These are phyloP conservation scores for Tholera decimalis DNA, from an alignment of 2,888 invertebrate genomes.

Conservation along the genomic window DNA sequence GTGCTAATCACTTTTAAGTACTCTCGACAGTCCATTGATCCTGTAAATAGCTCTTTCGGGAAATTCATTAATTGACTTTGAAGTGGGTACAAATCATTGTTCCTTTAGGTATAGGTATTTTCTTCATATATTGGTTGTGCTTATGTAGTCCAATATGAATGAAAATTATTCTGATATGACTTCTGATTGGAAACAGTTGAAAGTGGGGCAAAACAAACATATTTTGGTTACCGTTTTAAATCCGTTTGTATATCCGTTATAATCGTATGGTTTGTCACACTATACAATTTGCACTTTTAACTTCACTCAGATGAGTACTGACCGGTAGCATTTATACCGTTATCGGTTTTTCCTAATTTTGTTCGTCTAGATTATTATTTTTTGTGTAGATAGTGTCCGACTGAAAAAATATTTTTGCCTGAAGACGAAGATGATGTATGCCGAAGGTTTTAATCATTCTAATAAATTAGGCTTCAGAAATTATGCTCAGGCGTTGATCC, in stretches of 20 bases:
- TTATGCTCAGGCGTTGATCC: too few relatives aligned
- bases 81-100: constrained; percentile 32
- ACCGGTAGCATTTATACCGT: constrained; percentile 15
- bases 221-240: constrained; percentile 16
- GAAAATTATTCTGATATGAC: background rate
- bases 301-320: constrained; percentile 3
- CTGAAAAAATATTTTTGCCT: too few relatives aligned
- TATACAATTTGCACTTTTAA: constrained; percentile 19
- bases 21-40: constrained; percentile 31
- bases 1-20: constrained; percentile 31
- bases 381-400: too few relatives aligned
- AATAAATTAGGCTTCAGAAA: too few relatives aligned
- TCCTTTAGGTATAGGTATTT: background rate
- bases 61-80: constrained; percentile 21
- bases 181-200: constrained; percentile 7
- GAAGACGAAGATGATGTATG: too few relatives aligned
- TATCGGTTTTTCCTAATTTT: constrained; percentile 6
- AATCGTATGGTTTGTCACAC: constrained; percentile 4
- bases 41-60: background rate
- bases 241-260: too few relatives aligned
- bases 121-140: background rate
- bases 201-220: constrained; percentile 5
- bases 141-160: background rate
- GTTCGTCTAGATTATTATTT: constrained; percentile 4
- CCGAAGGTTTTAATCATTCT: too few relatives aligned